A percentile compares a stretch with the other conserved stretches of the same genome.
These are phyloP conservation scores for Mirounga angustirostris DNA, from an alignment of 2,113 vertebrate species.

Conservation along the genomic window DNA sequence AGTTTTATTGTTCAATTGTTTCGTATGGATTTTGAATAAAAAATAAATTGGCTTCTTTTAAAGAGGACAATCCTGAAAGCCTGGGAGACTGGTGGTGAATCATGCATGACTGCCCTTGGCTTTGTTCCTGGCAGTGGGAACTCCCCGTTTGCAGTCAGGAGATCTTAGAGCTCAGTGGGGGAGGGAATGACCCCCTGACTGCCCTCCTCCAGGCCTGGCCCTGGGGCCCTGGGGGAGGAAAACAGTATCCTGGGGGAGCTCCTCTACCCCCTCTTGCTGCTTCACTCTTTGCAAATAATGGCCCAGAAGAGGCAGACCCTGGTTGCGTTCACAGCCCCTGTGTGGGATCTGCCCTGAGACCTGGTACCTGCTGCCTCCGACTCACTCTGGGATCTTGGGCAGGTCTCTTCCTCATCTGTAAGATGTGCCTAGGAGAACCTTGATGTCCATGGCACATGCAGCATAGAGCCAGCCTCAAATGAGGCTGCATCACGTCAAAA, in stretches of 20 bases:
- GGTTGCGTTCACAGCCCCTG: not conserved
- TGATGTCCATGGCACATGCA: not conserved
- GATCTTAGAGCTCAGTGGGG: not conserved
- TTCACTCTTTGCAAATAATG: not conserved
- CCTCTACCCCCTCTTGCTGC: too few relatives aligned
- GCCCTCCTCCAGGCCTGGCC: not conserved
- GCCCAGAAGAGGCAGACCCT: not conserved
- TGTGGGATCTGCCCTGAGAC: not conserved
- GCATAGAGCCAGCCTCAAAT: too few relatives aligned
- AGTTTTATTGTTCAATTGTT: conserved; percentile 80
- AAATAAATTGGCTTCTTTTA: conserved; percentile 82
- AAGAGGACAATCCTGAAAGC: conserved; percentile 52
- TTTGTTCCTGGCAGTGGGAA: not conserved
- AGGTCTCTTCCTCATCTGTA: not conserved
- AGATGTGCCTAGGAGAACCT: not conserved
- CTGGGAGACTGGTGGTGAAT: not conserved
- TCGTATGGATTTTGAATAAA: conserved; percentile 84
- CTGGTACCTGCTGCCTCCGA: not conserved
- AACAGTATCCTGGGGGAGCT: accelerated
- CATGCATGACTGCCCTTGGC: not conserved
- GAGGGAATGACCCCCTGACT: not conserved
- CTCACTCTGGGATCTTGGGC: not conserved
- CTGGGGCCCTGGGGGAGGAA: not conserved
- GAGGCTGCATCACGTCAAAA: not conserved
- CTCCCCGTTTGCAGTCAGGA: not conserved